These are phyloP conservation scores for Smutsia temminckii DNA, from an alignment of 2,797 vertebrate species.

Conservation along the genomic window DNA sequence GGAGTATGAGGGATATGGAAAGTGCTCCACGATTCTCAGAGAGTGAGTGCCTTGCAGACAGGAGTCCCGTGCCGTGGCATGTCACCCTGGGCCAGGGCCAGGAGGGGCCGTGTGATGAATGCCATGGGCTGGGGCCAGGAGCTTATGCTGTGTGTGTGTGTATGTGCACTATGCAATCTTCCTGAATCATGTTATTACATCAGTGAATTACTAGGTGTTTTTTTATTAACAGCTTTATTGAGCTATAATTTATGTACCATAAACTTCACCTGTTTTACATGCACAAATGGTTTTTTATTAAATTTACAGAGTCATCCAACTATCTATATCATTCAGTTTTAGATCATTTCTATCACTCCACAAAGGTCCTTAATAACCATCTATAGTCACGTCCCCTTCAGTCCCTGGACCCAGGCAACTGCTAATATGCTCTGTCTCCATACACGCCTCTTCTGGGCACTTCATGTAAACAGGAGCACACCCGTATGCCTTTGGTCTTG, in stretches of 20 bases:
- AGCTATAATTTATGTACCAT: not conserved
- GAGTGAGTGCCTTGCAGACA: not conserved
- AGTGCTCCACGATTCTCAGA: not conserved
- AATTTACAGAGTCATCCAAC: not conserved
- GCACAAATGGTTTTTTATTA: not conserved
- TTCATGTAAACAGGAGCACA: not conserved
- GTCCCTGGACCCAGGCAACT: not conserved
- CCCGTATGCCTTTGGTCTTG: too few relatives aligned
- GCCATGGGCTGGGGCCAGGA: not conserved
- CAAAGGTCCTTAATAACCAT: not conserved
- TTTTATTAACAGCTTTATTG: not conserved
- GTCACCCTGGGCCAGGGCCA: not conserved
- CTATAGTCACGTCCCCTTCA: not conserved
- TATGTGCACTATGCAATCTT: not conserved
- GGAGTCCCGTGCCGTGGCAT: accelerated
- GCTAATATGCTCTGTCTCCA: not conserved
- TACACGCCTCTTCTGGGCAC: not conserved
- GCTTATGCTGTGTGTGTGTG: accelerated
- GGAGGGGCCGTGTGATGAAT: not conserved
- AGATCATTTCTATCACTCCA: not conserved
- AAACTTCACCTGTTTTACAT: not conserved
- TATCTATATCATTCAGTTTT: not conserved
- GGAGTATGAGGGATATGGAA: not conserved
- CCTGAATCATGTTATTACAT: not conserved
- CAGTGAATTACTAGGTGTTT: not conserved